Evolutionary conservation across 2,113 vertebrate species (phyloP), one percentile per base, ranked within the genome.

Genomic region (Sinocyclocheilus rhinocerous): DNA sequence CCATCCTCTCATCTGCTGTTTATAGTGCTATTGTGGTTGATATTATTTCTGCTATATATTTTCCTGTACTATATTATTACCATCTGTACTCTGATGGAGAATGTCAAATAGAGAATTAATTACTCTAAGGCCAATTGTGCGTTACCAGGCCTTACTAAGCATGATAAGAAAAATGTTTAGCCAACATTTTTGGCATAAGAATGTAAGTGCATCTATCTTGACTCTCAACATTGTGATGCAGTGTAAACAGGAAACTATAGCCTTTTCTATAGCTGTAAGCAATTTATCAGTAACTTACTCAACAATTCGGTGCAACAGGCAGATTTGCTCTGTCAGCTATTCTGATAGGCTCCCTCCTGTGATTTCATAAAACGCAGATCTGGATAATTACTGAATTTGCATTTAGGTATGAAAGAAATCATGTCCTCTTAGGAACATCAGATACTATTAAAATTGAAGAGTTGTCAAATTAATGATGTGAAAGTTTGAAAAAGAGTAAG

Each of bases 311-410:
- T 73, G 76, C 22, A 81, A 84, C 69, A 87, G n/a, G 57, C 61
- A 81, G 85, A 87, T 77, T 9, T 59, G 85, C 85, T 85, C 81
- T 82, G 80, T 89, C 88, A 89, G 82, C 88, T 76, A 77, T 84
- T 79, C 29, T 81, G 69, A 59, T 26, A 72, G 69, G 50, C 61
- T 42, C 85, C 80, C 57, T 77, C 65, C 15, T 18, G 42, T 77
- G 78, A 42, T 81, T 82, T 63, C 52, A 84, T 45, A 81, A 82
- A 78, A 69, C 84, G 82, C 76, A 84, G 85, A 84, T 84, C 83
- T 65, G 61, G 76, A 78, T 89, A 89, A 90, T 88, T 85, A 84
- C 87, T 33, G 42, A 26, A 90, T 90, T 76, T 88, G 85, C 89
- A 89, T 86, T 84, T 81, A 82, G 67, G 57, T 61, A 82, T 42